Percentiles rank a stretch among this genome's conserved stretches.
Conservation (phyloP, 2,797 vertebrate species). For the Sebastes umbrosus region DNA sequence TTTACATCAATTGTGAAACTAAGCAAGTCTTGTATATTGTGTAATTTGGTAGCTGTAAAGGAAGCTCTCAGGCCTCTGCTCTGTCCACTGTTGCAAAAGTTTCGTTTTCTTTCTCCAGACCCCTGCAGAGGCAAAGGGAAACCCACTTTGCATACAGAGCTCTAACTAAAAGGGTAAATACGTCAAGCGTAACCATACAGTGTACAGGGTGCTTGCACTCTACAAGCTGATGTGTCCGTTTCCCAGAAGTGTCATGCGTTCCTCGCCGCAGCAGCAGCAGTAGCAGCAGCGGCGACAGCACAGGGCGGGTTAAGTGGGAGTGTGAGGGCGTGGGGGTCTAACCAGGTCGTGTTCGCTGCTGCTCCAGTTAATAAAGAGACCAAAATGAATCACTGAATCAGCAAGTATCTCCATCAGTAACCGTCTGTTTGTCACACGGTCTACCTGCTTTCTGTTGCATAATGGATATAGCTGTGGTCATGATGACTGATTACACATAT, state of each 20-base stretch:
- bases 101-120: slow-evolving; percentile 49
- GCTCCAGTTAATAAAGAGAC: slow-evolving; percentile 22
- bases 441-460: background rate
- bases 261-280: slow-evolving; percentile 9
- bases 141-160: slow-evolving; percentile 21
- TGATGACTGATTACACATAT: slow-evolving; percentile 51
- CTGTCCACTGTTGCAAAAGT: background rate
- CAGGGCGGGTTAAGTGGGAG: slow-evolving; percentile 44
- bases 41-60: background rate
- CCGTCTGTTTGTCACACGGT: slow-evolving; percentile 21
- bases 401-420: slow-evolving; percentile 31
- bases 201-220: slow-evolving; percentile 4
- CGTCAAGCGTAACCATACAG: slow-evolving; percentile 62
- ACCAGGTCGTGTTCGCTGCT: slow-evolving; percentile 37
- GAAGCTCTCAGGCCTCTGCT: background rate
- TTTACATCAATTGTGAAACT: background rate
- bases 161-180: slow-evolving; percentile 26
- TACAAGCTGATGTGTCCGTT: slow-evolving; percentile 49
- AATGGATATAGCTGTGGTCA: slow-evolving; percentile 51
- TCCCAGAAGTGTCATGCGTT: slow-evolving; percentile 73
- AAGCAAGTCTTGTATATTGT: background rate
- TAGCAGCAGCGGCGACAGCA: background rate
- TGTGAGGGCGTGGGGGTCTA: slow-evolving; percentile 70
- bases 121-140: slow-evolving; percentile 32
- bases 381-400: slow-evolving; percentile 56